A percentile compares a stretch with the other conserved stretches of the same genome.
Evolutionary conservation across 1,140 invertebrate genomes (phyloP).

Genomic region (Lineus longissimus): DNA sequence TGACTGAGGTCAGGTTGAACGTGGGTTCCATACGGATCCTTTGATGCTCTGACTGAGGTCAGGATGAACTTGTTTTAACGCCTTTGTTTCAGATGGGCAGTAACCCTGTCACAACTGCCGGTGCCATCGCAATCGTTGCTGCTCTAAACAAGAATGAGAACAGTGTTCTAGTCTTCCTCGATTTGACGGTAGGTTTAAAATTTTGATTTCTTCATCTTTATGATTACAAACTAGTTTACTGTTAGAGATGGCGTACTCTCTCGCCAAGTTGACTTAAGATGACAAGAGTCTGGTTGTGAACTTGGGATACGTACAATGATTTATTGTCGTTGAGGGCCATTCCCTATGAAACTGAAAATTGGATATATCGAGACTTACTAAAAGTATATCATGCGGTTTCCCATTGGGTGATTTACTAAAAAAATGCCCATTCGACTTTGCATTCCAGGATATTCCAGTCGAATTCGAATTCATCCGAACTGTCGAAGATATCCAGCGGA

Average conservation of each 20-base stretch:
- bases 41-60: no score
- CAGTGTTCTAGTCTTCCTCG: slow-evolving; percentile 40
- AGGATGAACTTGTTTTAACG: no score
- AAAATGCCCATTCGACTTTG: no score
- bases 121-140: slow-evolving; percentile 45
- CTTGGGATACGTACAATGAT: no score
- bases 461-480: slow-evolving; percentile 49
- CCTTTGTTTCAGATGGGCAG: slow-evolving; percentile 44
- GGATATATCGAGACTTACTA: no score
- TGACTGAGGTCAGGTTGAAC: no score
- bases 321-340: neutral
- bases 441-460: slow-evolving; percentile 48
- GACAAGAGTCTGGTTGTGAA: no score
- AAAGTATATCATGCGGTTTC: neutral
- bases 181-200: slow-evolving; percentile 41
- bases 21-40: no score
- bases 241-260: no score
- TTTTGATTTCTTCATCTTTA: neutral
- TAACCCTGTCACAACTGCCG: slow-evolving; percentile 50
- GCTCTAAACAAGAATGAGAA: slow-evolving; percentile 42
- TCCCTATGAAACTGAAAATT: no score
- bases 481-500: slow-evolving; percentile 41
- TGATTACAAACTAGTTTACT: no score
- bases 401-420: neutral
- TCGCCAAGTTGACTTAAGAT: no score